Base-by-base conservation (phyloP, 2,797 vertebrate genomes). In the Sarcophilus harrisii region DNA sequence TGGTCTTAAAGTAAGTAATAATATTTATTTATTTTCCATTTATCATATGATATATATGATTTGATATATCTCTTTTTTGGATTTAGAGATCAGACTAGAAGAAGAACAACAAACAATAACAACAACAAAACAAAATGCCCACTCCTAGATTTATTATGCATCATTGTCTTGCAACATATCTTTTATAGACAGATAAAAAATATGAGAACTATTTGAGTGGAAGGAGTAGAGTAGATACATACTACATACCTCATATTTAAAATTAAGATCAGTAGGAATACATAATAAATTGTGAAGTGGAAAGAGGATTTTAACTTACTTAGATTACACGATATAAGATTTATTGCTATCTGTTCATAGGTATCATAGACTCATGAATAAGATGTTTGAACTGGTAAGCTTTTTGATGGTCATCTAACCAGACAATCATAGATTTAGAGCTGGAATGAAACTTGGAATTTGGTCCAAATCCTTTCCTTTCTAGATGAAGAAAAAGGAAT, bases 221-320 rank as follows among this genome's bases (percentile, higher is more conserved):
- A 95, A 55, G 95, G 95, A 57, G 10, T 60, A n/a, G 45, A 28
- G 91, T 11, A 45, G 55, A 92, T 93, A 92, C 1, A 29, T 90
- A 18, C 32, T 97, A 91, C 91, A 16, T n/a, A 96, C 95, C 38
- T 92, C 55, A 91, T 81, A 16, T 30, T 87, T 95, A 28, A 57
- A 54, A 54, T 54, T 54, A 94, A 95, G 73, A 93, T 91, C 12
- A 12, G 29, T 60, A 94, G 92, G 55, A 94, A 49, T 52, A 95
- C 5, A 54, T 54, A 94, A 93, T 95, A 95, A 92, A 93, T 93
- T 94, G 95, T 4, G 57, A 93, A 94, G 92, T 0, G 62, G 30
- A 55, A n/a, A 49, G 95, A 52, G 89, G 29, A 92, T 91, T 54
- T 92, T 91, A 91, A 52, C 58, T 95, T 91, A 32, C 59, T 94